These are phyloP conservation scores for Chiloscyllium plagiosum DNA, from an alignment of 2,113 vertebrate species.

Conservation along the genomic window DNA sequence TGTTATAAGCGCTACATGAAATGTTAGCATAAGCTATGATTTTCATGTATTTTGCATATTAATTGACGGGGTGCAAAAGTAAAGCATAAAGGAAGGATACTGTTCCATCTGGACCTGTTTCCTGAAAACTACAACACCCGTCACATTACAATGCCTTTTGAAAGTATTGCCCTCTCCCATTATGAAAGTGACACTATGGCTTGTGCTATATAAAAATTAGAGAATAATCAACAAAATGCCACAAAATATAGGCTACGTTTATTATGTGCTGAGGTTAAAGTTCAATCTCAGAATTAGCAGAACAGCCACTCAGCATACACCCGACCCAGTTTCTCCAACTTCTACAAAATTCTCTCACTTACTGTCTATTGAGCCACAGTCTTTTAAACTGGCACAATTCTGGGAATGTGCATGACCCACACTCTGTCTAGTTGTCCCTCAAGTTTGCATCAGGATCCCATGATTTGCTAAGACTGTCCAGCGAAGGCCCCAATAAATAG, in stretches of 20 bases:
- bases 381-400: neutral
- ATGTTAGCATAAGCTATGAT: no score
- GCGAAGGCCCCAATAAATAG: neutral
- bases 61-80: neutral
- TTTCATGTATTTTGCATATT: neutral
- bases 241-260: neutral
- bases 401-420: neutral
- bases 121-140: neutral
- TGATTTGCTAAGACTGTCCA: neutral
- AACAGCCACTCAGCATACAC: neutral
- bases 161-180: neutral
- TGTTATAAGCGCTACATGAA: neutral
- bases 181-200: neutral
- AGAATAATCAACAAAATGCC: neutral
- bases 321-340: neutral
- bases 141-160: neutral
- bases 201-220: neutral
- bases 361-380: neutral
- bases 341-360: neutral
- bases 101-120: neutral
- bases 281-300: neutral
- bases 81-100: neutral
- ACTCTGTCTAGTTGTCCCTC: neutral
- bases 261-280: neutral
- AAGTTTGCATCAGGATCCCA: neutral